Base-by-base conservation (phyloP, 2,113 vertebrate genomes). In the Planiliza haematocheilus region DNA sequence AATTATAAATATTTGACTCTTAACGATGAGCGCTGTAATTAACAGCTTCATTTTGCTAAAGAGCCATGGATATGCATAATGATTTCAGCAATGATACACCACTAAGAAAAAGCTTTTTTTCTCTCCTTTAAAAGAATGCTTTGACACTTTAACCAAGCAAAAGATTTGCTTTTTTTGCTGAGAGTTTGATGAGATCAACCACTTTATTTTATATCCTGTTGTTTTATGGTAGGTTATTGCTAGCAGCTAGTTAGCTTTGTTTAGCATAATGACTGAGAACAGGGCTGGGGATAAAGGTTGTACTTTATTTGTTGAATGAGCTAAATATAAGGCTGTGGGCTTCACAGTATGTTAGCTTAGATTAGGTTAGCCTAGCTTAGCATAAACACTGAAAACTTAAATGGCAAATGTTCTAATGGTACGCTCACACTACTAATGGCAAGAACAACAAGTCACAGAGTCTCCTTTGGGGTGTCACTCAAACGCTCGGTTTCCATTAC, bases 1-100 rank as follows among this genome's bases (percentile, higher is more conserved):
- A 74, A 65, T 65, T 70, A 17, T 65, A 70, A 81, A 81, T 81
- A 85, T 85, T 81, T 85, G 69, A 77, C 61, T 56, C 48, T 55
- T 51, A 72, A 41, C 12, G 12, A 36, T 71, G 52, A 58, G 17
- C 9, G 21, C 55, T 58, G 34, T 63, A 81, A 82, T 82, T 68
- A 82, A 66, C 52, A 56, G 39, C 24, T 18, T 50, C 38, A 9
- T 39, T 50, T 66, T 74, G 72, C 46, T 38, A 18, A 1, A 16
- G n/a, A 72, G 51, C 20, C 68, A 37, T 45, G 14, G 55, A 17
- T 37, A 36, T 17, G 41, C 36, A 41, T 36, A 46, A 36, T 13
- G 56, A 43, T 36, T 14, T 21, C 10, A 2, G 30, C 24, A 42
- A 20, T 30, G 24, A 30, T 16, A 56, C 64, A 34, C 3, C 20